Percentiles rank a stretch among this genome's conserved stretches.
Evolutionary conservation across 2,113 vertebrate genomes (phyloP).

Genomic region (Piliocolobus tephrosceles): DNA sequence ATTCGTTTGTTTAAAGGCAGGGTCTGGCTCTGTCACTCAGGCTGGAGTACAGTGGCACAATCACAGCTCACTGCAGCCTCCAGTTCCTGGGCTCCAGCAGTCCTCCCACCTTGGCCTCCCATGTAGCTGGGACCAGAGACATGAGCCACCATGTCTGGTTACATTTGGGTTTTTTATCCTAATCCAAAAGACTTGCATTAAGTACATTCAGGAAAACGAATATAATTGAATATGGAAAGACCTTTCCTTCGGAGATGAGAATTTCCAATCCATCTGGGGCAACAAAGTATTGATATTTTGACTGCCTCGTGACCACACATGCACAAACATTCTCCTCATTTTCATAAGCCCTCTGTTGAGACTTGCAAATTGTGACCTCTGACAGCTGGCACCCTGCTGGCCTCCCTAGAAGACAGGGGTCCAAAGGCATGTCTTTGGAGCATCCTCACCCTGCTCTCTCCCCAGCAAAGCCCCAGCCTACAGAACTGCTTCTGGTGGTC

Average conservation of each 20-base stretch:
- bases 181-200: background rate
- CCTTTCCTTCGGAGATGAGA: background rate
- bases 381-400: too few species aligned
- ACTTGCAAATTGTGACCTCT: background rate
- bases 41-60: background rate
- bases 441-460: fast-evolving
- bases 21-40: background rate
- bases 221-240: too few species aligned
- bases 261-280: background rate
- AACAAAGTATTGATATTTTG: too few species aligned
- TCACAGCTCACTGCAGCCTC: background rate
- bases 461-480: fast-evolving
- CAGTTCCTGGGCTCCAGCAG: background rate
- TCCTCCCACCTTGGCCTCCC: background rate
- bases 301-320: fast-evolving
- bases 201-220: too few species aligned
- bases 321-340: background rate
- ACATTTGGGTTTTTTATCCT: background rate
- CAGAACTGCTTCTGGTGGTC: background rate
- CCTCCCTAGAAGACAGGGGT: background rate
- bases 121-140: background rate
- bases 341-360: background rate
- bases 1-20: background rate
- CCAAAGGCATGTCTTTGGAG: fast-evolving
- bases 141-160: background rate